These are phyloP conservation scores for Drosophila malerkotliana DNA, from an alignment of 1,140 invertebrate genomes.

Conservation along the genomic window DNA sequence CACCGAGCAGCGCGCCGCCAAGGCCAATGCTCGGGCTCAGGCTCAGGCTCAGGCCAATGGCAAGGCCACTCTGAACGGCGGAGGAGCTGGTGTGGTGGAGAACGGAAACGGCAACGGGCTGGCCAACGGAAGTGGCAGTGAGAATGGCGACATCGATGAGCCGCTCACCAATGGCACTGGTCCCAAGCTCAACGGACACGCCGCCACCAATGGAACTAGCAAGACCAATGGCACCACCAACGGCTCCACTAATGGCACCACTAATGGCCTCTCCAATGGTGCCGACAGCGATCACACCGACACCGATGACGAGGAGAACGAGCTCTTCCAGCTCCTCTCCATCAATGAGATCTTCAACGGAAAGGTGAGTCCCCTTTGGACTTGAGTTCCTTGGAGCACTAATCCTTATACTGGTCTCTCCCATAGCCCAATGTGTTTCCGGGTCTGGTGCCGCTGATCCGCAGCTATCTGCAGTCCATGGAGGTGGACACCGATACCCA, in stretches of 20 bases:
- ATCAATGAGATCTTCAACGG: conserved; percentile 99
- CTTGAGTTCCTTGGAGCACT: not conserved
- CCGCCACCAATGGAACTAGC: conserved; percentile 37
- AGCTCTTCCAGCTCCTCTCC: conserved; percentile 87
- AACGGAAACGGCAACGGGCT: conserved; percentile 33
- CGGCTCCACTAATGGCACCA: conserved; percentile 12
- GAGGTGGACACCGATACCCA: conserved; percentile 98
- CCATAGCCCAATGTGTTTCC: conserved; percentile 91
- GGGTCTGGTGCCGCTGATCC: conserved; percentile 96
- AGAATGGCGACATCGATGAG: conserved; percentile 16
- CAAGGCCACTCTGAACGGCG: conserved; percentile 12
- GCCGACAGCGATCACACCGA: conserved; percentile 71
- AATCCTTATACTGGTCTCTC: conserved; percentile 28
- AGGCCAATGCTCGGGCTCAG: conserved; percentile 24
- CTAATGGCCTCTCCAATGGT: conserved; percentile 42
- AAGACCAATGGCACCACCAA: conserved; percentile 12
- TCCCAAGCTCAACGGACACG: conserved; percentile 69
- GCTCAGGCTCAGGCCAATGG: conserved; percentile 46
- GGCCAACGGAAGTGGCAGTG: conserved; percentile 5
- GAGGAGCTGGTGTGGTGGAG: not conserved
- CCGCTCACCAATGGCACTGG: conserved; percentile 36
- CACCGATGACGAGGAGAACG: conserved; percentile 70
- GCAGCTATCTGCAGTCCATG: conserved; percentile 96
- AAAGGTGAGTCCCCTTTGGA: conserved; percentile 87
- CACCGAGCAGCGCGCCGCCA: conserved; percentile 59